Percentiles rank a stretch among this genome's conserved stretches.
phyloP scores from a whole-genome alignment of 2,113 vertebrate species.

The Gallinago paraguaiae region DNA sequence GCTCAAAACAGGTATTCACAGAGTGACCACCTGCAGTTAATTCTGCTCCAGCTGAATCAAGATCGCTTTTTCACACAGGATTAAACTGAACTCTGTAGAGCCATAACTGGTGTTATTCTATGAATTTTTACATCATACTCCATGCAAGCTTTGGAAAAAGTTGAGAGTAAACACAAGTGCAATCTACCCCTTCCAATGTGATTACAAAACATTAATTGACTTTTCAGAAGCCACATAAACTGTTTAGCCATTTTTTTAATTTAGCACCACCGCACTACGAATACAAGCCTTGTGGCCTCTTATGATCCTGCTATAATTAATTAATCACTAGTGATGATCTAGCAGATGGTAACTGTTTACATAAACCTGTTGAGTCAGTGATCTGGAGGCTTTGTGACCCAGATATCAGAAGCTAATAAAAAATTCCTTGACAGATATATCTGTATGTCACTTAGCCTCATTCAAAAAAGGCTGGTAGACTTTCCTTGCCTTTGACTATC shows the following conservation, averaged over 20 bases:
- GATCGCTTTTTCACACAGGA: not conserved
- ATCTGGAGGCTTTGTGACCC: not conserved
- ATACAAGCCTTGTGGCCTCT: not conserved
- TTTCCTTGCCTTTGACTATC: not conserved
- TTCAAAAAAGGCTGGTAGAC: not conserved
- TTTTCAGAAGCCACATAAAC: not conserved
- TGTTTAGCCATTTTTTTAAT: not conserved
- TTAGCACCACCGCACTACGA: not conserved
- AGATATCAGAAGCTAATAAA: constrained; percentile 13
- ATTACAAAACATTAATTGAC: not conserved
- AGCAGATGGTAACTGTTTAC: not conserved
- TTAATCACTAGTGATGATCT: not conserved
- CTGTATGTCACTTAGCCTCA: not conserved
- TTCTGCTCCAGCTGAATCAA: not conserved
- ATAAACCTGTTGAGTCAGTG: not conserved
- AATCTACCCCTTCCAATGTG: not conserved
- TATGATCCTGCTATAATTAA: not conserved
- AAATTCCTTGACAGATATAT: not conserved
- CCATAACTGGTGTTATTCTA: not conserved
- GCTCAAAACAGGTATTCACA: not conserved
- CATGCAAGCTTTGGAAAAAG: not conserved
- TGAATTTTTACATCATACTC: not conserved
- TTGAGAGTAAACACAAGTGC: not conserved
- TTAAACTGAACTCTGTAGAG: not conserved
- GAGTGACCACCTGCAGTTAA: not conserved